Conservation (phyloP, 2,888 invertebrate species). For the Drosophila mulleri region DNA sequence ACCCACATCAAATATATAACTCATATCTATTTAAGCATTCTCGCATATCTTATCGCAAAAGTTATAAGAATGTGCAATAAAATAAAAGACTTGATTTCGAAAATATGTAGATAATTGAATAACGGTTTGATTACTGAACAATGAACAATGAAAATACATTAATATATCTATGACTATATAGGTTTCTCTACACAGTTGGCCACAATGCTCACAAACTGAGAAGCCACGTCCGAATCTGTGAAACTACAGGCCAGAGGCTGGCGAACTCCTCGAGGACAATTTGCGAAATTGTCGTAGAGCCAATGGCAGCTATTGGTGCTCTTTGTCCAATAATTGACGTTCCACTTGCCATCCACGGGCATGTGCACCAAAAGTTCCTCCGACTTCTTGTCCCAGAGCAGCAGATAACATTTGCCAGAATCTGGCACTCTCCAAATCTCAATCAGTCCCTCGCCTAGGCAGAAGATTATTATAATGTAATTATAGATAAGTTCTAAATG, state of each 20-base stretch:
- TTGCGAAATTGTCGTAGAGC: conserved; percentile 45
- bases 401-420: conserved; percentile 16
- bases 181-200: conserved; percentile 11
- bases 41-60: no score
- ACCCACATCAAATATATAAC: no score
- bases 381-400: conserved; percentile 39
- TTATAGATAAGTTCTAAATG: neutral
- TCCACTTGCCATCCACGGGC: conserved; percentile 36
- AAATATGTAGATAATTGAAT: neutral
- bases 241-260: conserved; percentile 51
- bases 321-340: conserved; percentile 31
- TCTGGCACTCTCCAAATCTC: conserved; percentile 36
- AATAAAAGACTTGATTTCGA: neutral
- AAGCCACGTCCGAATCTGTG: conserved; percentile 29
- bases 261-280: conserved; percentile 30
- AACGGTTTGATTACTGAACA: neutral
- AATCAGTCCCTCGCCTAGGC: conserved; percentile 43
- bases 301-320: conserved; percentile 43
- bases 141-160: conserved; percentile 1
- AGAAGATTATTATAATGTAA: neutral
- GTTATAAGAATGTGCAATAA: neutral
- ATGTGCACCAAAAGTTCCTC: conserved; percentile 41
- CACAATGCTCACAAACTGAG: conserved; percentile 33
- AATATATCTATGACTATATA: neutral
- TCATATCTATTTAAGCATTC: no score